These are phyloP conservation scores for Parasteatoda lunata DNA, from an alignment of 2,888 invertebrate species.

Conservation along the genomic window DNA sequence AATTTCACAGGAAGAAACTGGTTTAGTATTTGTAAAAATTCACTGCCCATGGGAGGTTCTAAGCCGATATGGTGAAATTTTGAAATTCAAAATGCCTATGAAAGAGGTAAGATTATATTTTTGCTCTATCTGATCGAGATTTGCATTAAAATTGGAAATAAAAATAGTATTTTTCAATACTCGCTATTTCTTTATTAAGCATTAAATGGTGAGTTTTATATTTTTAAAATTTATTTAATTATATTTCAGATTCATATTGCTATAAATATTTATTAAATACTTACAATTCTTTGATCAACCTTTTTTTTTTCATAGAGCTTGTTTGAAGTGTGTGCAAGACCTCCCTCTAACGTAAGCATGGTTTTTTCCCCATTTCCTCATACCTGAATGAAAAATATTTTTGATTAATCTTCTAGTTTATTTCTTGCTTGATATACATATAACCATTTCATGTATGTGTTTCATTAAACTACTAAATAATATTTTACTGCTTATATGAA, in stretches of 20 bases:
- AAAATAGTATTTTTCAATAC: neutral
- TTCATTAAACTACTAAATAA: no score
- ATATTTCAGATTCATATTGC: neutral
- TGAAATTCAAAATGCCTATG: slow-evolving; percentile 95
- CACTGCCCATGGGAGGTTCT: slow-evolving; percentile 89
- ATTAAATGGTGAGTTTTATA: slow-evolving; percentile 1
- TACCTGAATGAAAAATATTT: no score
- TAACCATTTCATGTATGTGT: no score
- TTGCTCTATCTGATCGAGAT: no score
- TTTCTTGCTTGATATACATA: no score
- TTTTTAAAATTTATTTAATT: neutral
- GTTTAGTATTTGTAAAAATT: slow-evolving; percentile 81
- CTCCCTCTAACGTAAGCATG: slow-evolving; percentile 61
- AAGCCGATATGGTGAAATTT: slow-evolving; percentile 89
- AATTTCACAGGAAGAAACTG: slow-evolving; percentile 54
- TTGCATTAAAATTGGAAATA: neutral
- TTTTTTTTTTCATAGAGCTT: slow-evolving; percentile 59
- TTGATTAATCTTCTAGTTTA: no score
- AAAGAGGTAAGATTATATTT: slow-evolving; percentile 80
- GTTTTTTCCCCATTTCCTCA: slow-evolving; percentile 18
- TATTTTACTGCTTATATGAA: no score
- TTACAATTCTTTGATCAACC: neutral
- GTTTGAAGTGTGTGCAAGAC: slow-evolving; percentile 55
- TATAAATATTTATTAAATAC: neutral
- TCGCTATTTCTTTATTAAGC: neutral